These are phyloP conservation scores for Meteorus sp. DNA, from an alignment of 1,140 invertebrate genomes.

Conservation along the genomic window DNA sequence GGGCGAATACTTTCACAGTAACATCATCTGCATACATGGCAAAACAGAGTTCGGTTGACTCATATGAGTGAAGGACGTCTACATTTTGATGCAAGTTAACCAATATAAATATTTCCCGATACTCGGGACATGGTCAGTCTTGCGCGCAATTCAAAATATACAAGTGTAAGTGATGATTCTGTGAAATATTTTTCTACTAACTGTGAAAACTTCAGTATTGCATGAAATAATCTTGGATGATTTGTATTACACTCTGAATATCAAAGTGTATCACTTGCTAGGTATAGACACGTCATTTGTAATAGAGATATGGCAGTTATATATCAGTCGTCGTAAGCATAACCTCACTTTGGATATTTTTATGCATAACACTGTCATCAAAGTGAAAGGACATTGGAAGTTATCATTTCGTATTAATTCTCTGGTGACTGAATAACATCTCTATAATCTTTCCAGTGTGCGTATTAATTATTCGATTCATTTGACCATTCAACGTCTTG, in stretches of 20 bases:
- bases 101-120: too few relatives aligned
- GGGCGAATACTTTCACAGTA: too few relatives aligned
- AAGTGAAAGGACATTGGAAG: not conserved
- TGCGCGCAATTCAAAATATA: constrained; percentile 37
- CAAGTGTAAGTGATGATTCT: constrained; percentile 41
- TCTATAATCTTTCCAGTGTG: not conserved
- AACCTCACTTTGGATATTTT: constrained; percentile 17
- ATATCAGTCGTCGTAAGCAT: constrained; percentile 18
- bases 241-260: not conserved
- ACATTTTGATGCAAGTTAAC: too few relatives aligned
- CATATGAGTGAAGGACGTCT: too few relatives aligned
- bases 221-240: too few relatives aligned
- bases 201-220: not conserved
- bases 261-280: not conserved
- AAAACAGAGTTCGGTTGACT: too few relatives aligned
- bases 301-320: not conserved
- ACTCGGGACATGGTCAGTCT: constrained; percentile 47
- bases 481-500: too few relatives aligned
- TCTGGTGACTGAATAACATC: not conserved
- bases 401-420: too few relatives aligned
- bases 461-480: too few relatives aligned
- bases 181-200: not conserved
- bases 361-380: not conserved
- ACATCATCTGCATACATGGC: too few relatives aligned
- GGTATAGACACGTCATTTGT: not conserved